A percentile compares a stretch with the other conserved stretches of the same genome.
phyloP scores from a whole-genome alignment of 2,797 vertebrate species.

The Notamacropus eugenii region DNA sequence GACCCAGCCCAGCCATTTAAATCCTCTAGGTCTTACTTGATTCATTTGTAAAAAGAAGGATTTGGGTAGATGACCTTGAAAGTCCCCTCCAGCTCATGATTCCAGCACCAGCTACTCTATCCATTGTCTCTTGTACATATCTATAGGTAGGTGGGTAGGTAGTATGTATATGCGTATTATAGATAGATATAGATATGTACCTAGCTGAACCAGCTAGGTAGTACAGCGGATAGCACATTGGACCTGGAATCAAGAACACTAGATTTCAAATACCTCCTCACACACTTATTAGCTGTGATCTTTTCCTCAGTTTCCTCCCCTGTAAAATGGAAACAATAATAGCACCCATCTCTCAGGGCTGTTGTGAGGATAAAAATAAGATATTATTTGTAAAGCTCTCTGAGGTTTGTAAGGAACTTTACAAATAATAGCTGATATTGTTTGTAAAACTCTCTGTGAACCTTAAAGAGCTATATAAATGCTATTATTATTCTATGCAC shows the following conservation, averaged over 20 bases:
- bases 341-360: background rate
- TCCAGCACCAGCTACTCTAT: too few species aligned
- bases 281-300: background rate
- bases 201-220: background rate
- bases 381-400: background rate
- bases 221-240: background rate
- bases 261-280: background rate
- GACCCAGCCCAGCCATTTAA: too few species aligned
- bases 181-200: too few species aligned
- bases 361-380: background rate
- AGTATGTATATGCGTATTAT: too few species aligned
- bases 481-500: background rate
- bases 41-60: too few species aligned
- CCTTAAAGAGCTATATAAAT: background rate
- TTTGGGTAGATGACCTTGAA: too few species aligned
- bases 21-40: too few species aligned
- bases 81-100: too few species aligned
- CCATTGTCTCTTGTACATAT: too few species aligned
- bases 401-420: background rate
- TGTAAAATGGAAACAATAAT: background rate
- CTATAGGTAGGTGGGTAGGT: too few species aligned
- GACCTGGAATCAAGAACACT: background rate
- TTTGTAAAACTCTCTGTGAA: background rate
- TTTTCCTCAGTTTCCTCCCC: background rate
- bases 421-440: background rate